phyloP scores from a whole-genome alignment of 1,140 invertebrate species.

The Batillaria attramentaria region DNA sequence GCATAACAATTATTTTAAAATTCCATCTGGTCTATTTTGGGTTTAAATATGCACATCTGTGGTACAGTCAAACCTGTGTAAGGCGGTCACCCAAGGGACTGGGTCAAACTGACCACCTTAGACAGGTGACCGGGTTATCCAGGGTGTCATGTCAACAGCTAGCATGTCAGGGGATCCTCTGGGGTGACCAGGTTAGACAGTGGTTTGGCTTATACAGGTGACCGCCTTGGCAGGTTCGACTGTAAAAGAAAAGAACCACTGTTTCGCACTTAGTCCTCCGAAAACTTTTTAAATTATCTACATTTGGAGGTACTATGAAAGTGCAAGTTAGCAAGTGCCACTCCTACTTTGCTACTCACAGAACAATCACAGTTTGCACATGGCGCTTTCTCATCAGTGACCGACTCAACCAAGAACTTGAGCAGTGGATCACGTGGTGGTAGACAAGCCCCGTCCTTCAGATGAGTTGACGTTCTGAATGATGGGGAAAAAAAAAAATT shows the following conservation, averaged over 20 bases:
- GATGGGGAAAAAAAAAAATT: background rate
- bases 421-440: constrained; percentile 55
- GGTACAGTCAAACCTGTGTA: no score
- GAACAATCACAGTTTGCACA: constrained; percentile 64
- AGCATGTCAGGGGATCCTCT: no score
- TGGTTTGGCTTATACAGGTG: no score
- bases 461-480: constrained; percentile 29
- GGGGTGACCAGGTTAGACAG: no score
- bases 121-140: no score
- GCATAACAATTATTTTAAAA: background rate
- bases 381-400: constrained; percentile 55
- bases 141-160: no score
- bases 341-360: constrained; percentile 40
- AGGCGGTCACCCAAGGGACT: no score
- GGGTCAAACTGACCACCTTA: no score
- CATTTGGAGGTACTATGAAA: background rate
- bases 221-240: no score
- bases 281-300: background rate
- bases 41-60: no score
- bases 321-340: background rate
- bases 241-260: background rate
- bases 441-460: constrained; percentile 50
- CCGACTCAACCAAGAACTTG: constrained; percentile 61
- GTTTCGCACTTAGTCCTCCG: no score
- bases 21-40: no score